A percentile compares a stretch with the other conserved stretches of the same genome.
phyloP scores from a whole-genome alignment of 1,140 invertebrate species.

The Dreissena rostriformis region DNA sequence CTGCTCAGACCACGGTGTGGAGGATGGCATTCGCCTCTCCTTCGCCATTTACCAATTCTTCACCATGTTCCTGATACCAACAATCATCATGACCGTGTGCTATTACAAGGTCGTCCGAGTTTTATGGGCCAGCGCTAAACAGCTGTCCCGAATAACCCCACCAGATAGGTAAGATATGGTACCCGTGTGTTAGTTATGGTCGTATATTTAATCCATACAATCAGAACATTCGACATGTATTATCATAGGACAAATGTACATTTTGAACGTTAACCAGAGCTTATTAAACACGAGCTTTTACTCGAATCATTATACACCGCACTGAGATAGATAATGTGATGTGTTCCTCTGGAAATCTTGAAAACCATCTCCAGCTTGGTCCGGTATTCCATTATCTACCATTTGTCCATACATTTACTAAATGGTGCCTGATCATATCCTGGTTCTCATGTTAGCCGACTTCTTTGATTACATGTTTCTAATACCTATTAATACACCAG shows the following conservation, averaged over 20 bases:
- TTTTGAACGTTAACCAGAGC: too few relatives aligned
- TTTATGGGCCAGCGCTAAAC: slow-evolving; percentile 82
- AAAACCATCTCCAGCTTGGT: not conserved
- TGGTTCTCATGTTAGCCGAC: too few relatives aligned
- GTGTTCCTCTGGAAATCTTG: not conserved
- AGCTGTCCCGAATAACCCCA: slow-evolving; percentile 58
- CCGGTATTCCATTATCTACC: too few relatives aligned
- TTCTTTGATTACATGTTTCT: too few relatives aligned
- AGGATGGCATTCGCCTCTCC: slow-evolving; percentile 54
- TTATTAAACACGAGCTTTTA: not conserved
- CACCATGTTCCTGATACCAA: slow-evolving; percentile 81
- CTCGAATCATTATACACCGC: not conserved
- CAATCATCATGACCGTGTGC: slow-evolving; percentile 82
- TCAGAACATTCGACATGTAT: not conserved
- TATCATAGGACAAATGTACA: not conserved
- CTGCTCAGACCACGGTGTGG: slow-evolving; percentile 50
- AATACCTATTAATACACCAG: too few relatives aligned
- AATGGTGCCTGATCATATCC: too few relatives aligned
- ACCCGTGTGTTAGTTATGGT: not conserved
- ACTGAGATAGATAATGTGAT: too few relatives aligned
- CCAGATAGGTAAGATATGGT: slow-evolving; percentile 29
- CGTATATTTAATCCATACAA: not conserved
- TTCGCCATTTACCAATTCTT: slow-evolving; percentile 81
- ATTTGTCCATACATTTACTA: too few relatives aligned
- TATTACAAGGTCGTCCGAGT: slow-evolving; percentile 82